Evolutionary conservation across 1,140 invertebrate species (phyloP).

Genomic region (Brachionus rubens): DNA sequence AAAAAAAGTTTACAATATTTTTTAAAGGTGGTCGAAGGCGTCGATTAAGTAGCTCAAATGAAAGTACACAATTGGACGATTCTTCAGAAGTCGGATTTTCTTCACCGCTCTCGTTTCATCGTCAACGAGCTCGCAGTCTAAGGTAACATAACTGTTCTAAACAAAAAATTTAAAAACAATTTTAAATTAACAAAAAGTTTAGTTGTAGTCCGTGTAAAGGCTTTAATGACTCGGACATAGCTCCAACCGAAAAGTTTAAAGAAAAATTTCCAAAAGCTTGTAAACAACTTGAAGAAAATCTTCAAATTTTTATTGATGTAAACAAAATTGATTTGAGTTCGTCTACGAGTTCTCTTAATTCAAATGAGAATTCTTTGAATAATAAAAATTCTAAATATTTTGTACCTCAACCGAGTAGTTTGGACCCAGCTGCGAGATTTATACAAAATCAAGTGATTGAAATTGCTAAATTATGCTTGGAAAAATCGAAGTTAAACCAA

Average conservation of each 20-base stretch:
- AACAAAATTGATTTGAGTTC: conserved; percentile 32
- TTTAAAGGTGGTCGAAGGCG: background rate
- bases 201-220: conserved; percentile 40
- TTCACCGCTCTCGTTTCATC: background rate
- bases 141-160: conserved; percentile 6
- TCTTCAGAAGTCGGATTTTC: conserved; percentile 11
- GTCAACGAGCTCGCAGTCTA: conserved; percentile 40
- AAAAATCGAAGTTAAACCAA: conserved; percentile 86
- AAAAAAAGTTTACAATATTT: background rate
- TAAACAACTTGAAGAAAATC: conserved; percentile 38
- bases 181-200: conserved; percentile 41
- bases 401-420: conserved; percentile 5
- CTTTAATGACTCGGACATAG: conserved; percentile 20
- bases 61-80: conserved; percentile 35
- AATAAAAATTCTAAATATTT: conserved; percentile 1
- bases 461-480: conserved; percentile 86
- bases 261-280: conserved; percentile 41
- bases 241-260: conserved; percentile 27
- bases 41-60: conserved; percentile 41
- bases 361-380: background rate
- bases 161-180: background rate
- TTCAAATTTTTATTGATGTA: conserved; percentile 38
- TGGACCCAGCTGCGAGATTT: conserved; percentile 84
- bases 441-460: conserved; percentile 90
- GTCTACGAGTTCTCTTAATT: background rate